These are phyloP conservation scores for Rhinoraja longicauda DNA, from an alignment of 2,797 vertebrate genomes.

Conservation along the genomic window DNA sequence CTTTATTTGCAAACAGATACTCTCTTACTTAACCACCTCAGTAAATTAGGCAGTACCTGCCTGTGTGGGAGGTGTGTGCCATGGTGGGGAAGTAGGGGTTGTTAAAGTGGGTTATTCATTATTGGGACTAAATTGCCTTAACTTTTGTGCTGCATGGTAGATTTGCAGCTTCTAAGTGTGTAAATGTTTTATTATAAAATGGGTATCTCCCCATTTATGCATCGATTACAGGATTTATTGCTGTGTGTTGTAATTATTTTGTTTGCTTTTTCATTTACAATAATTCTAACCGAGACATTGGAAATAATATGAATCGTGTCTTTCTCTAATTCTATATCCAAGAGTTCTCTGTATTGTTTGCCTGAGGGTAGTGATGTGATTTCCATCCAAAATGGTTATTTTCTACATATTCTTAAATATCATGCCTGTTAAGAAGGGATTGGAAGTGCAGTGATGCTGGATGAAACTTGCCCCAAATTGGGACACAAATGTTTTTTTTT, in stretches of 20 bases:
- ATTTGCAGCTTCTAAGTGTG: neutral
- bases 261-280: neutral
- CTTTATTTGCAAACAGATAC: neutral
- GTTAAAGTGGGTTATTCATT: neutral
- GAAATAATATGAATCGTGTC: neutral
- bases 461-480: neutral
- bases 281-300: neutral
- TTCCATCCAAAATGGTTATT: slow-evolving; percentile 10
- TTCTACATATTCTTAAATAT: neutral
- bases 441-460: neutral
- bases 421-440: neutral
- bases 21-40: neutral
- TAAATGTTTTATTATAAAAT: neutral
- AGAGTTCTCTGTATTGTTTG: neutral
- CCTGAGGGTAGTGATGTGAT: neutral
- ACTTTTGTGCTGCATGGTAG: neutral
- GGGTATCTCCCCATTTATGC: neutral
- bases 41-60: neutral
- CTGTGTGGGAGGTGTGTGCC: neutral
- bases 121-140: slow-evolving; percentile 6
- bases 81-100: no score
- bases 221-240: neutral
- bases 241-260: neutral
- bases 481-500: neutral
- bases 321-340: neutral